Base-by-base conservation (phyloP, 2,797 vertebrate species). In the Fistularia tabacaria region DNA sequence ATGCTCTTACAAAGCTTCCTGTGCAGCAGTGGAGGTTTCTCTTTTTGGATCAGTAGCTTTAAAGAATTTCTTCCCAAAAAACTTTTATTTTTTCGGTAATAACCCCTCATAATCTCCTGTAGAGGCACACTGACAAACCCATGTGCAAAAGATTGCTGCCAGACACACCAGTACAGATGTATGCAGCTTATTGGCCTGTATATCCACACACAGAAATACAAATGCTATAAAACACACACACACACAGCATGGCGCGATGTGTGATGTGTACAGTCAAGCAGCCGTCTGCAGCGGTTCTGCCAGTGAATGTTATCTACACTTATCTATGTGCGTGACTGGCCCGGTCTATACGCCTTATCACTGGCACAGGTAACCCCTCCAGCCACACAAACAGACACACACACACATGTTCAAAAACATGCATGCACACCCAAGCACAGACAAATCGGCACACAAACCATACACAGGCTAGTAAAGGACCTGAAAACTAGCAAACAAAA, bases 241-340 rank as follows among this genome's bases (percentile, higher is more conserved):
- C 36, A 39, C 11, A 47, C 9, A 6, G 45, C 12, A 14, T 44
- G 65, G 49, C 61, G 47, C 14, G 36, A 37, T 14, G 49, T 60
- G 56, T 39, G 48, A 46, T 59, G 49, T 51, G 58, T 73, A 55
- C 51, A 59, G 48, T 54, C 10, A 8, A 40, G 59, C 43, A 51
- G 62, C 6, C 68, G 69, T 82, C 78, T 73, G 62, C 73, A 85
- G 87, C 86, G 71, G 67, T 82, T 81, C 74, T 81, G 74, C 76
- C 75, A 74, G 53, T 88, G 85, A 90, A 88, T 89, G 71, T 87
- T 90, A 90, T 89, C 89, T 82, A 62, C 59, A 76, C 80, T 90
- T 90, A 91, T 90, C 89, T 87, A 57, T 75, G 54, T 79, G 76
- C 89, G 86, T 80, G 84, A 87, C 83, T 82, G 79, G 79, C 87